Conservation (phyloP, 2,888 invertebrate species). For the Nudaria mundana region DNA sequence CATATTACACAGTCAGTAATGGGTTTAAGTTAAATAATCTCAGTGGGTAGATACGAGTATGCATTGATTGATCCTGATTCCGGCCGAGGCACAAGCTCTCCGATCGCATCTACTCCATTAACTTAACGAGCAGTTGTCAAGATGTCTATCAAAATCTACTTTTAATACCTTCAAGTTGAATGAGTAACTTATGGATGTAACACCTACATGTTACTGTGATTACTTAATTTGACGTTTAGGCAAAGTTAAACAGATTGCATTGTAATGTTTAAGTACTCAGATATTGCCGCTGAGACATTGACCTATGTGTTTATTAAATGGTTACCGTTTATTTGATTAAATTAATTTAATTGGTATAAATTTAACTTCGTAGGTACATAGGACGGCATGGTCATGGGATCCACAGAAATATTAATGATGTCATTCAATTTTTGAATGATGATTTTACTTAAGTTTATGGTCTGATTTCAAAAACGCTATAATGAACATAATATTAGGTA, state of each 20-base stretch:
- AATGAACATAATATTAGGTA: too few species aligned
- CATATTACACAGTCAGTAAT: slow-evolving; percentile 38
- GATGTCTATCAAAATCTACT: slow-evolving; percentile 77
- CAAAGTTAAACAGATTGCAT: slow-evolving; percentile 51
- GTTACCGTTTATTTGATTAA: too few species aligned
- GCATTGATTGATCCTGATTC: slow-evolving; percentile 42
- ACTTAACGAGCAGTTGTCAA: slow-evolving; percentile 79
- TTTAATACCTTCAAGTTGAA: slow-evolving; percentile 60
- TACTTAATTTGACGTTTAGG: slow-evolving; percentile 47
- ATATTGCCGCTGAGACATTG: too few species aligned
- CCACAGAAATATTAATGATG: too few species aligned
- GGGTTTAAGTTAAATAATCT: slow-evolving; percentile 43
- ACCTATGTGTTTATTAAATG: too few species aligned
- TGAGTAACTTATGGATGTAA: slow-evolving; percentile 62
- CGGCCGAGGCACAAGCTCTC: slow-evolving; percentile 55
- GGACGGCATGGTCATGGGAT: too few species aligned
- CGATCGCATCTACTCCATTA: slow-evolving; percentile 69
- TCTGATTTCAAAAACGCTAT: too few species aligned
- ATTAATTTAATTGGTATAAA: too few species aligned
- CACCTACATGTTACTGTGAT: slow-evolving; percentile 69
- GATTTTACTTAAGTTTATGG: too few species aligned
- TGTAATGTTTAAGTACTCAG: slow-evolving; percentile 38
- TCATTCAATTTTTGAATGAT: too few species aligned
- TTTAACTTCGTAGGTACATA: too few species aligned
- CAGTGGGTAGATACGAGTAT: slow-evolving; percentile 22